These are phyloP conservation scores for Julus scandinavius DNA, from an alignment of 2,888 invertebrate species.

Conservation along the genomic window DNA sequence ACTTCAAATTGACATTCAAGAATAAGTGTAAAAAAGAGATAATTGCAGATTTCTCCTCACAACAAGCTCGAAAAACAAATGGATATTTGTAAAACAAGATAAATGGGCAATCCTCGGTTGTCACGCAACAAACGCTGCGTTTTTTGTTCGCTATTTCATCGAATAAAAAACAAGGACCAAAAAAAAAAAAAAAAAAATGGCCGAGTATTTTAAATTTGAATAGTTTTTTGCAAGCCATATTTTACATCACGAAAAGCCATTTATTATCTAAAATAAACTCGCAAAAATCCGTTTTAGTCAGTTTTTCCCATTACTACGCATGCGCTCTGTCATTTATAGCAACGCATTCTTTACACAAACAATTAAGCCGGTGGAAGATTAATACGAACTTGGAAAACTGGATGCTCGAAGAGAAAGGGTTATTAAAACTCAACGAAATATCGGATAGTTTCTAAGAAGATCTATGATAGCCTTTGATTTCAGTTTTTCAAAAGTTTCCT, in stretches of 20 bases:
- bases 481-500: background rate
- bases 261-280: background rate
- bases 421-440: background rate
- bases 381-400: background rate
- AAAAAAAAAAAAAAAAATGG: background rate
- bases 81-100: conserved; percentile 42
- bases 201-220: conserved; percentile 12
- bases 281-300: conserved; percentile 16
- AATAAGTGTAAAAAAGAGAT: conserved; percentile 42
- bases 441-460: background rate
- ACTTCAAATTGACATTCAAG: conserved; percentile 19
- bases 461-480: background rate
- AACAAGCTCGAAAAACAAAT: conserved; percentile 23
- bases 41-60: conserved; percentile 39
- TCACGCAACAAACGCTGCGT: conserved; percentile 23
- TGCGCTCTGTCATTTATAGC: background rate
- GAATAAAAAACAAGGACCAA: background rate
- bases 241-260: conserved; percentile 34
- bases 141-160: background rate
- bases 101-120: conserved; percentile 29
- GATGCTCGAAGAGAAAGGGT: background rate
- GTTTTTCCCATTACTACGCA: background rate
- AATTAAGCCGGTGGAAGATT: background rate
- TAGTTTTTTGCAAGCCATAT: conserved; percentile 28
- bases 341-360: background rate